Percentiles rank a stretch among this genome's conserved stretches.
Evolutionary conservation across 2,888 invertebrate genomes (phyloP).

Genomic region (Branchipolynoe longqiensis): DNA sequence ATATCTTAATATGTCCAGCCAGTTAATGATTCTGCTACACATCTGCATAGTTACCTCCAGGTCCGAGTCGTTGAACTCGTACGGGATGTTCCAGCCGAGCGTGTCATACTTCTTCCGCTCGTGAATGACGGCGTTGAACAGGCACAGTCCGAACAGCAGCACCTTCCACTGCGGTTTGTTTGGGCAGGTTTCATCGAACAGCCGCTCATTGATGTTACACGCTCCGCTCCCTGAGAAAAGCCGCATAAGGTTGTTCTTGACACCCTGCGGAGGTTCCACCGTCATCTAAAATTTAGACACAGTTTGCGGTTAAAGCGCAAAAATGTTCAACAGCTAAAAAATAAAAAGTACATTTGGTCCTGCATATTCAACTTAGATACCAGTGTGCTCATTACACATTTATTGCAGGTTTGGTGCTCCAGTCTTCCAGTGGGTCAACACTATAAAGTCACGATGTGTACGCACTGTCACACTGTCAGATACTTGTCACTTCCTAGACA

Average conservation of each 20-base stretch:
- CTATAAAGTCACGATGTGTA: too few species aligned
- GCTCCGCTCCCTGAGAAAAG: constrained; percentile 79
- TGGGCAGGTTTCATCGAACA: constrained; percentile 70
- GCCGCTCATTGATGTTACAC: constrained; percentile 77
- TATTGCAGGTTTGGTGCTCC: too few species aligned
- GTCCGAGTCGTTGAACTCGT: constrained; percentile 82
- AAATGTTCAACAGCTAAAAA: background rate
- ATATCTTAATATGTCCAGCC: too few species aligned
- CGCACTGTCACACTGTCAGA: too few species aligned
- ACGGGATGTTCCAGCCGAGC: constrained; percentile 81
- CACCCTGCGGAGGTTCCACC: constrained; percentile 80
- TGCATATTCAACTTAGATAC: too few species aligned
- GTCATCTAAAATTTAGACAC: constrained; percentile 81
- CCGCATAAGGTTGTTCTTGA: constrained; percentile 80
- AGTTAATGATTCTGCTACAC: too few species aligned
- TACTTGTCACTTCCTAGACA: too few species aligned
- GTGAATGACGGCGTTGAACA: constrained; percentile 81
- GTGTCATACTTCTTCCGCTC: constrained; percentile 81
- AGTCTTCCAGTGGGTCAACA: too few species aligned
- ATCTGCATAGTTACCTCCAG: too few species aligned
- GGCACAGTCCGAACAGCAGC: constrained; percentile 80
- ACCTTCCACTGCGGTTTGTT: constrained; percentile 73
- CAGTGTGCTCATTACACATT: too few species aligned
- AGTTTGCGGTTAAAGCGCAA: too few species aligned
- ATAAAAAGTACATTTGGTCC: background rate